phyloP scores from a whole-genome alignment of 2,888 invertebrate genomes.

The Macropis europaea region DNA sequence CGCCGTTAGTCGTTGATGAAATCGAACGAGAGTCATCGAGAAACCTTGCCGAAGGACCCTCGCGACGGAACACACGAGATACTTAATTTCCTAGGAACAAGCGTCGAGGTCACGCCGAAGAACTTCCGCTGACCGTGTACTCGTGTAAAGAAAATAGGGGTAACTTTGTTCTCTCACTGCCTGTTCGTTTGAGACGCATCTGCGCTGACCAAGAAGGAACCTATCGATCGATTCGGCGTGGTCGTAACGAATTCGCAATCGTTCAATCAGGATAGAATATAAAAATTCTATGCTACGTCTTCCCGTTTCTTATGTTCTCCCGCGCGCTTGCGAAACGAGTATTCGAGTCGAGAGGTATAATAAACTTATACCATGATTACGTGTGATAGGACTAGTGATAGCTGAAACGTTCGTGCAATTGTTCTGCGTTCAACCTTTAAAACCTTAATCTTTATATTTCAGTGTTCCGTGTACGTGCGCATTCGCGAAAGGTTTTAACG shows the following conservation, averaged over 20 bases:
- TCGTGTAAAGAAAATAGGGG: slow-evolving; percentile 9
- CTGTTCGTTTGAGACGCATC: slow-evolving; percentile 22
- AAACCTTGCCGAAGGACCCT: neutral
- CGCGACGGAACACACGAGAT: neutral
- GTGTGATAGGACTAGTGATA: slow-evolving; percentile 35
- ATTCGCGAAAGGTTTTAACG: neutral
- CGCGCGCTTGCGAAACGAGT: neutral
- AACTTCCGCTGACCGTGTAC: too few species aligned
- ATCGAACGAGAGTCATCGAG: neutral
- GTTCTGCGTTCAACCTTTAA: slow-evolving; percentile 2
- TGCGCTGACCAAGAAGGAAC: neutral
- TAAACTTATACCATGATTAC: neutral
- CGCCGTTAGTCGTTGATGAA: slow-evolving; percentile 11
- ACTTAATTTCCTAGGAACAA: neutral
- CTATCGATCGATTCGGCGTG: slow-evolving; percentile 45
- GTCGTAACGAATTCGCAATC: slow-evolving; percentile 12
- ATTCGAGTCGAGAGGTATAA: neutral
- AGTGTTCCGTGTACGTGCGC: too few species aligned
- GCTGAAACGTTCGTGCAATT: slow-evolving; percentile 50
- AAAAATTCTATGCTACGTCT: neutral
- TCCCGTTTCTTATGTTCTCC: slow-evolving; percentile 4
- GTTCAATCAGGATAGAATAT: neutral
- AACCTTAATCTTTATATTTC: too few species aligned
- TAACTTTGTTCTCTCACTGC: slow-evolving; percentile 39
- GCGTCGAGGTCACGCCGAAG: too few species aligned